phyloP scores from a whole-genome alignment of 2,797 vertebrate species.

The Channa striata region DNA sequence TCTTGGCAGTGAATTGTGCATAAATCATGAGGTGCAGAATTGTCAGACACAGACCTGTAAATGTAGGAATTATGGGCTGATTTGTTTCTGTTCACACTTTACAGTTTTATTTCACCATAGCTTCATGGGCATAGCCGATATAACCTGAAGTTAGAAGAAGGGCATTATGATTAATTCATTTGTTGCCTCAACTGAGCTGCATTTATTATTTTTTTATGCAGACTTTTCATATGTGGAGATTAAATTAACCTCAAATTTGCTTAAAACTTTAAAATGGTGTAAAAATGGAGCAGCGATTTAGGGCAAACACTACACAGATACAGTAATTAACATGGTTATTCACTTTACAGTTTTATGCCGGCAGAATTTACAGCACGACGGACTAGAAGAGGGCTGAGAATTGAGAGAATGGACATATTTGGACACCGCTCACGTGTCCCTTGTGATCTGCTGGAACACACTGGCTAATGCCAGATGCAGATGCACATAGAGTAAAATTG shows the following conservation, averaged over 20 bases:
- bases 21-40: neutral
- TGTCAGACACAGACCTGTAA: neutral
- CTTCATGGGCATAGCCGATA: conserved; percentile 2
- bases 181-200: conserved; percentile 2
- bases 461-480: conserved; percentile 22
- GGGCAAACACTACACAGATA: conserved; percentile 11
- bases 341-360: conserved; percentile 19
- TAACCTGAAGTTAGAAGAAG: conserved; percentile 1
- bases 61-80: neutral
- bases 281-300: conserved; percentile 9
- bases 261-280: conserved; percentile 4
- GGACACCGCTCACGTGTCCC: conserved; percentile 38
- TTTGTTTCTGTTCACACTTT: neutral
- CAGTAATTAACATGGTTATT: conserved; percentile 24
- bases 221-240: conserved; percentile 3
- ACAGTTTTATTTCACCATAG: conserved; percentile 2
- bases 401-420: conserved; percentile 32
- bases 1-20: neutral
- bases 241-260: conserved; percentile 6
- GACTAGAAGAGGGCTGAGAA: conserved; percentile 24
- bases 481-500: neutral
- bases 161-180: conserved; percentile 21
- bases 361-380: conserved; percentile 6
- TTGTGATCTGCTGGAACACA: conserved; percentile 41
- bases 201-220: conserved; percentile 18